phyloP scores from a whole-genome alignment of 2,888 invertebrate species.

The Steinernema scapterisci region DNA sequence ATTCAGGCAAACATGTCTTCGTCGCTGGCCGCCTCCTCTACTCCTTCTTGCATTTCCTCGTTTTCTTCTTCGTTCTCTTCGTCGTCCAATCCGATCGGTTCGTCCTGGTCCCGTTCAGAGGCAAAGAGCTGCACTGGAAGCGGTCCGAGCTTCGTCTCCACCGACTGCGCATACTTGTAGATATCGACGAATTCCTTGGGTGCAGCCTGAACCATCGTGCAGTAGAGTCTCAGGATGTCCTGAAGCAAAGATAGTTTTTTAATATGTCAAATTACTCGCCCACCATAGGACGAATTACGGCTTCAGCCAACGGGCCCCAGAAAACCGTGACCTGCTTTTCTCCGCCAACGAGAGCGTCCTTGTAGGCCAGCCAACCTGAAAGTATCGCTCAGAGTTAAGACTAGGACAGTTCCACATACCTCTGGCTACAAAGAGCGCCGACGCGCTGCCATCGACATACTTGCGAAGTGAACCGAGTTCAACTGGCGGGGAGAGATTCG shows the following conservation, averaged over 20 bases:
- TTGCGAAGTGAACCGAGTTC: not conserved
- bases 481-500: not conserved
- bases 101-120: not conserved
- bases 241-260: not conserved
- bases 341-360: not conserved
- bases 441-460: not conserved
- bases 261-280: not conserved
- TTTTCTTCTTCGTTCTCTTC: not conserved
- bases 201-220: not conserved
- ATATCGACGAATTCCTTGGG: conserved; percentile 5
- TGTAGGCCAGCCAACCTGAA: not conserved
- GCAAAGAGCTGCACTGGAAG: not conserved
- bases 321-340: not conserved
- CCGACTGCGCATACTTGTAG: not conserved
- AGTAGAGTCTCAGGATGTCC: conserved; percentile 13
- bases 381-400: not conserved
- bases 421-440: not conserved
- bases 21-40: not conserved
- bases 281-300: not conserved
- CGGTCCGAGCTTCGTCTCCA: not conserved
- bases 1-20: too few species aligned
- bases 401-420: not conserved
- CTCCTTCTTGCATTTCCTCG: not conserved
- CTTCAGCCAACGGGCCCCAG: conserved; percentile 6
- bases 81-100: too few species aligned